phyloP scores from a whole-genome alignment of 2,888 invertebrate genomes.

The Sycophila texana region DNA sequence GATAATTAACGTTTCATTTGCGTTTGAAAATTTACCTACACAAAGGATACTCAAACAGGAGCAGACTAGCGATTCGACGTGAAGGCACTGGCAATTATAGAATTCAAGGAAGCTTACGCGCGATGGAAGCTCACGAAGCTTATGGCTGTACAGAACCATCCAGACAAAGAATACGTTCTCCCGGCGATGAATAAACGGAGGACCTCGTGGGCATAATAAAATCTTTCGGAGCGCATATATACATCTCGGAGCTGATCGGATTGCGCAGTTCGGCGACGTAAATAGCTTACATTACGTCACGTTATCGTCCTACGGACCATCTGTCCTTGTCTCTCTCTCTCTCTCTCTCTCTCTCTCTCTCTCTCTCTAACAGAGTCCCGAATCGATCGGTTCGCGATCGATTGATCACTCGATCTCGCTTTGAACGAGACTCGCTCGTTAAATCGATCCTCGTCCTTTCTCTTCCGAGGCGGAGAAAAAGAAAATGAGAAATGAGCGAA shows the following conservation, averaged over 20 bases:
- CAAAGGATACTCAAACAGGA: too few relatives aligned
- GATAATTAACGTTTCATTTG: too few relatives aligned
- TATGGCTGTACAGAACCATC: not conserved
- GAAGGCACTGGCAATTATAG: slow-evolving; percentile 35
- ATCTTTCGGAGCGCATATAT: slow-evolving; percentile 12
- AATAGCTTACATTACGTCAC: slow-evolving; percentile 54
- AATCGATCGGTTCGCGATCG: slow-evolving; percentile 41
- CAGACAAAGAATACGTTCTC: not conserved
- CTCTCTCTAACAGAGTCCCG: slow-evolving; percentile 11
- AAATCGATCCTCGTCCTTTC: slow-evolving; percentile 34
- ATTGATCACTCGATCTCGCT: slow-evolving; percentile 49
- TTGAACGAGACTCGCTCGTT: slow-evolving; percentile 43
- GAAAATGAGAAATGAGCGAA: slow-evolving; percentile 4
- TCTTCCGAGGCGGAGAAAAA: slow-evolving; percentile 14
- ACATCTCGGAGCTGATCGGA: slow-evolving; percentile 29
- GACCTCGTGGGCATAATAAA: slow-evolving; percentile 25
- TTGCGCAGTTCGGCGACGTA: slow-evolving; percentile 25
- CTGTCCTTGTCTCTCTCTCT: slow-evolving; percentile 33
- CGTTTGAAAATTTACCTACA: too few relatives aligned
- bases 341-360: slow-evolving; percentile 33
- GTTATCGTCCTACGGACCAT: slow-evolving; percentile 41
- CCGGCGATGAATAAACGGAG: slow-evolving; percentile 32
- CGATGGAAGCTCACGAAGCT: not conserved
- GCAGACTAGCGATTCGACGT: too few relatives aligned
- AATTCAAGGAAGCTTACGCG: slow-evolving; percentile 34